Conservation (phyloP, 2,113 vertebrate genomes). For the Philantomba maxwellii region DNA sequence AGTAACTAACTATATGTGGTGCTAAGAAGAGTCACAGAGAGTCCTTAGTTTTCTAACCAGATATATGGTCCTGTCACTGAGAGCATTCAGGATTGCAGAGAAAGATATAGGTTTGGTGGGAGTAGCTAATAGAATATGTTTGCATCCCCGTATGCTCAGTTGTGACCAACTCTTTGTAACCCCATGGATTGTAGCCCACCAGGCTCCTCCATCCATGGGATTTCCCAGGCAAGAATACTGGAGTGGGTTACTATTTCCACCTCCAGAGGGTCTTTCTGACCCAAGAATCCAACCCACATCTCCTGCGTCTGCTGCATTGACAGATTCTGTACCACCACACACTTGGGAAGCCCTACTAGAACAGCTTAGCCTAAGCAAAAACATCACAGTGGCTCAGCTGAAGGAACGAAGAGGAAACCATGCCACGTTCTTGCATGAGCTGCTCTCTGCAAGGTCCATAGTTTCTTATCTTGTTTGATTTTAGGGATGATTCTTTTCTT, state of each 20-base stretch:
- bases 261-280: not conserved
- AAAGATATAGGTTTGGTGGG: not conserved
- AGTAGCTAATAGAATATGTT: not conserved
- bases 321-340: not conserved
- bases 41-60: not conserved
- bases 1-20: not conserved
- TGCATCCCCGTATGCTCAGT: not conserved
- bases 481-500: conserved; percentile 17
- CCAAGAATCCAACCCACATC: not conserved
- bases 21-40: not conserved
- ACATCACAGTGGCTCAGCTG: not conserved
- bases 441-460: not conserved
- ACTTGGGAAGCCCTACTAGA: not conserved
- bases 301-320: not conserved
- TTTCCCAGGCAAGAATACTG: not conserved
- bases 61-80: not conserved
- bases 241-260: not conserved
- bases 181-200: not conserved
- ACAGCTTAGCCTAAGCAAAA: not conserved
- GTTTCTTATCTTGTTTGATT: conserved; percentile 14
- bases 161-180: not conserved
- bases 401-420: not conserved
- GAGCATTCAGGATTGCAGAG: not conserved
- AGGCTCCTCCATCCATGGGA: not conserved
- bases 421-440: not conserved